Evolutionary conservation across 2,113 vertebrate genomes (phyloP).

Genomic region (Barbus barbus): DNA sequence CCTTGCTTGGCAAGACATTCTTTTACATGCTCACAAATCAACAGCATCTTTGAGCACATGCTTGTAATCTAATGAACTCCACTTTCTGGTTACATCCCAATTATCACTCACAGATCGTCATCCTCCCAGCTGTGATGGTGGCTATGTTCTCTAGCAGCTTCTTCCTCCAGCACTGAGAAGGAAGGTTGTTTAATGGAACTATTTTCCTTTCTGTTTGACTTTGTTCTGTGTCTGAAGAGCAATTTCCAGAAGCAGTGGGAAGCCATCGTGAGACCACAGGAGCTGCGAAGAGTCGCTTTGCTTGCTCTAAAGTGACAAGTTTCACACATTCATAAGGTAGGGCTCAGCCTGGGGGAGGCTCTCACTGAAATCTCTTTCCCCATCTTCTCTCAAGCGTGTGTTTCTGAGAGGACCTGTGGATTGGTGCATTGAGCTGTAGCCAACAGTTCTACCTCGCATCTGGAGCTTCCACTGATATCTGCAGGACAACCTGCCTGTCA

Average conservation of each 20-base stretch:
- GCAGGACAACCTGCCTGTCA: conserved; percentile 12
- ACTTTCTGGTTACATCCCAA: conserved; percentile 25
- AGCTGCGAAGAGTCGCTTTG: conserved; percentile 38
- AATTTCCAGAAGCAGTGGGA: conserved; percentile 46
- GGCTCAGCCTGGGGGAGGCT: conserved; percentile 4
- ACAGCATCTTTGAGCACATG: conserved; percentile 22
- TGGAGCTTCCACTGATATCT: conserved; percentile 16
- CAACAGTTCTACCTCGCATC: conserved; percentile 5
- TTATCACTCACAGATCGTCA: conserved; percentile 8
- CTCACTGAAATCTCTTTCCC: conserved; percentile 7
- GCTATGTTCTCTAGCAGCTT: neutral
- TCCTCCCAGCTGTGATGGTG: too few relatives aligned
- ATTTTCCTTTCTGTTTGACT: conserved; percentile 10
- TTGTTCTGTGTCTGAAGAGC: conserved; percentile 32
- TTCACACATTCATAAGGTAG: conserved; percentile 47
- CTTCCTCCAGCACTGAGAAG: conserved; percentile 4
- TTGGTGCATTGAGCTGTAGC: conserved; percentile 18
- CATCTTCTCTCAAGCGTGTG: conserved; percentile 22
- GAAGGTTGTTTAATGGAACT: conserved; percentile 6
- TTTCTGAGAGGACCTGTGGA: conserved; percentile 42
- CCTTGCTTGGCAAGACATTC: conserved; percentile 24
- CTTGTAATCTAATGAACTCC: conserved; percentile 43
- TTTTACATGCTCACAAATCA: conserved; percentile 24
- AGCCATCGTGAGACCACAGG: conserved; percentile 23
- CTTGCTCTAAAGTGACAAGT: conserved; percentile 44